Conservation (phyloP, 1,140 invertebrate genomes). For the Lepidostoma basale region DNA sequence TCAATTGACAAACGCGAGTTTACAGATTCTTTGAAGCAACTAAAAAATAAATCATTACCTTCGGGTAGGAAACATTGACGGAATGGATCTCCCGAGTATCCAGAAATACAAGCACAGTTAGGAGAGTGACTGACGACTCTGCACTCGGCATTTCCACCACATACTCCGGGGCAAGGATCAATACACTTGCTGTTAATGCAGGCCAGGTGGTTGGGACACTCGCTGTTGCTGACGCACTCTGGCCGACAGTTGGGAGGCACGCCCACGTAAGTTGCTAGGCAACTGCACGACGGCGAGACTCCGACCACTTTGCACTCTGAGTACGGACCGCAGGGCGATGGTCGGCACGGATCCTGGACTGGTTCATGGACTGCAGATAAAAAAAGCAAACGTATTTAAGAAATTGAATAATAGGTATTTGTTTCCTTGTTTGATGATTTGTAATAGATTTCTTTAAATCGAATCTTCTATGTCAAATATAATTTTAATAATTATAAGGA, state of each 20-base stretch:
- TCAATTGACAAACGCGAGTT: conserved; percentile 36
- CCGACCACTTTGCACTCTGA: conserved; percentile 69
- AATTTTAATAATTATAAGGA: conserved; percentile 45
- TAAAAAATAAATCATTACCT: conserved; percentile 28
- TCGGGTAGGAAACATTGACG: conserved; percentile 58
- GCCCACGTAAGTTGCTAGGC: conserved; percentile 67
- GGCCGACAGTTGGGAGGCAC: conserved; percentile 71
- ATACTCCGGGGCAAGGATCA: conserved; percentile 78
- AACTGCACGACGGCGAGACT: conserved; percentile 66
- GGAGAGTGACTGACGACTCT: conserved; percentile 76
- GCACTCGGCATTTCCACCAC: conserved; percentile 74
- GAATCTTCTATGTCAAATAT: too few relatives aligned
- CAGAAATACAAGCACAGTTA: conserved; percentile 70
- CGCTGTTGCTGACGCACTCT: conserved; percentile 69
- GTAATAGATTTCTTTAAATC: too few relatives aligned
- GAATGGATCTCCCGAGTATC: conserved; percentile 76
- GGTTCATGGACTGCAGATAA: conserved; percentile 47
- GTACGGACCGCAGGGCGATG: conserved; percentile 79
- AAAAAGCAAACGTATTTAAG: conserved; percentile 19
- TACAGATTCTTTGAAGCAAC: neutral
- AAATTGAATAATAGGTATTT: too few relatives aligned
- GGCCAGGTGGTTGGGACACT: conserved; percentile 65
- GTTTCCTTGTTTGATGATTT: too few relatives aligned
- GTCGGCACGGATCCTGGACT: conserved; percentile 68
- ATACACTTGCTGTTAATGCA: conserved; percentile 70